phyloP scores from a whole-genome alignment of 2,113 vertebrate species.

The Tetraodon nigroviridis region DNA sequence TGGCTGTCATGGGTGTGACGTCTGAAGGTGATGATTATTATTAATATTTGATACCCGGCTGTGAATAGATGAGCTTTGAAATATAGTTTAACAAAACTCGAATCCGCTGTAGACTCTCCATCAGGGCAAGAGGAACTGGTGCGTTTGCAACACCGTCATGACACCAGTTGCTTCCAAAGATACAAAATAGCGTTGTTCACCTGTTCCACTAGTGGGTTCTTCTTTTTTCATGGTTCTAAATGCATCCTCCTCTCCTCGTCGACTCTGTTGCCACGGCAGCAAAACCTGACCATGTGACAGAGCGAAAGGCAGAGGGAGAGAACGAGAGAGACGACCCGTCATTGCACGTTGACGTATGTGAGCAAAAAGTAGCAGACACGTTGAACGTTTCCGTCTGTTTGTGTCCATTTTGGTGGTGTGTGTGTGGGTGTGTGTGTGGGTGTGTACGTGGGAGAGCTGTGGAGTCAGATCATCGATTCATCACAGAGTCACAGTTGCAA shows the following conservation, averaged over 20 bases:
- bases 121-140: too few species aligned
- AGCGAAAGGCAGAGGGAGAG: slow-evolving; percentile 40
- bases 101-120: too few species aligned
- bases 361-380: background rate
- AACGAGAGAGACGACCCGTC: slow-evolving; percentile 39
- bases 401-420: slow-evolving; percentile 8
- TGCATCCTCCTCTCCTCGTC: slow-evolving; percentile 46
- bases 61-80: too few species aligned
- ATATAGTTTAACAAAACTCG: too few species aligned
- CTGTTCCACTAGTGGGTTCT: slow-evolving; percentile 52
- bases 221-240: slow-evolving; percentile 17
- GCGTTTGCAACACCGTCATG: slow-evolving; percentile 32
- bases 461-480: slow-evolving; percentile 60
- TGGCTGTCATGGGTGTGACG: too few species aligned
- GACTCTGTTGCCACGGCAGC: slow-evolving; percentile 75
- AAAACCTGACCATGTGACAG: slow-evolving; percentile 52
- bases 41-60: too few species aligned
- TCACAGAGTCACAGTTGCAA: slow-evolving; percentile 33
- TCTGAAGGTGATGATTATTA: too few species aligned
- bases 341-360: too few species aligned
- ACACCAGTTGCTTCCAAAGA: slow-evolving; percentile 55
- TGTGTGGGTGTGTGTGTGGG: slow-evolving; percentile 18
- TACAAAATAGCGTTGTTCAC: slow-evolving; percentile 45
- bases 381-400: background rate
- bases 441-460: slow-evolving; percentile 60